Evolutionary conservation across 2,797 vertebrate genomes (phyloP).

Genomic region (Platalea minor): DNA sequence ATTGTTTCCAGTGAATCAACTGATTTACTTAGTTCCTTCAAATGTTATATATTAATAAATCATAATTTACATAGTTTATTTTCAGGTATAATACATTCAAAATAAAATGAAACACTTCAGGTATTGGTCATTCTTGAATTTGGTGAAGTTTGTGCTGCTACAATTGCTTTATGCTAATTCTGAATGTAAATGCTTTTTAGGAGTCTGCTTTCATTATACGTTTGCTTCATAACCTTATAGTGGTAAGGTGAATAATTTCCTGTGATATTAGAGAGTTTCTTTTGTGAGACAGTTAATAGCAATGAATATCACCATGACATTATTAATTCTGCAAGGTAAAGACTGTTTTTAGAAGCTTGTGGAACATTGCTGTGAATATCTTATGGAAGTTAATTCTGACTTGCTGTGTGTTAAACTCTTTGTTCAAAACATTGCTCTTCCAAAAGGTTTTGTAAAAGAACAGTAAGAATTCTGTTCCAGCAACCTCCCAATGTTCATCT

Average conservation of each 20-base stretch:
- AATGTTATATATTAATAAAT: not conserved
- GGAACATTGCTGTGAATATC: not conserved
- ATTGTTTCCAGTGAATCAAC: not conserved
- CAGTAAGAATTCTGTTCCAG: not conserved
- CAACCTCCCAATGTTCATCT: not conserved
- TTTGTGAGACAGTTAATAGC: not conserved
- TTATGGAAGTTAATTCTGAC: not conserved
- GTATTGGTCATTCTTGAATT: not conserved
- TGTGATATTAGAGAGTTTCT: not conserved
- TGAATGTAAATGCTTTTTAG: not conserved
- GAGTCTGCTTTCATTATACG: not conserved
- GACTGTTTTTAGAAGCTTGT: not conserved
- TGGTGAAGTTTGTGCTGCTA: not conserved
- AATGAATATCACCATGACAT: not conserved
- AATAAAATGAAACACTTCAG: not conserved
- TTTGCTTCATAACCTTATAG: not conserved
- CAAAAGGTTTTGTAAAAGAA: not conserved
- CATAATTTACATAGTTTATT: not conserved
- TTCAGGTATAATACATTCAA: not conserved
- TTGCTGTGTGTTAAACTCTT: not conserved
- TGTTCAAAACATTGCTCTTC: not conserved
- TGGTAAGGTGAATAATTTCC: slow-evolving; percentile 34
- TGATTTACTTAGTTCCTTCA: not conserved
- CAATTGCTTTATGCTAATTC: not conserved
- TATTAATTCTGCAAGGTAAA: slow-evolving; percentile 6